Percentiles rank a stretch among this genome's conserved stretches.
Evolutionary conservation across 2,888 invertebrate genomes (phyloP).

Genomic region (Eupithecia tripunctaria): DNA sequence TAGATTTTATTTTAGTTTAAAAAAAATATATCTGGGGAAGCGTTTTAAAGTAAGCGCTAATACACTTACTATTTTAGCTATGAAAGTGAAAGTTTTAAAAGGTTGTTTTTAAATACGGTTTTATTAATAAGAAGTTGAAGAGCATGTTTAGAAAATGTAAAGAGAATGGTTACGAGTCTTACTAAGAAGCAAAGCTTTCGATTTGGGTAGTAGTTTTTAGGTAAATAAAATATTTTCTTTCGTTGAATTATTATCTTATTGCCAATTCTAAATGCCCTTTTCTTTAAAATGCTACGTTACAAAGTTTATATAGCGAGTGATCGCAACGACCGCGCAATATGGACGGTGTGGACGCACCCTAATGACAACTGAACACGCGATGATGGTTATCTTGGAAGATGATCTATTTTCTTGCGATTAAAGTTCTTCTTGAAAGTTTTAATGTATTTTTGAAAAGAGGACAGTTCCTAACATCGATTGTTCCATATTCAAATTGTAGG

Average conservation of each 20-base stretch:
- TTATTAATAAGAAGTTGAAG: too few relatives aligned
- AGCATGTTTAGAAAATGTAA: too few relatives aligned
- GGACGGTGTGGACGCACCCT: conserved; percentile 62
- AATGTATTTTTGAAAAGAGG: neutral
- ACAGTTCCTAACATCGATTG: neutral
- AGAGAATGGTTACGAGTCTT: too few relatives aligned
- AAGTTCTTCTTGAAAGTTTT: conserved; percentile 27
- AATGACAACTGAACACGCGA: conserved; percentile 67
- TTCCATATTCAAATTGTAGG: neutral
- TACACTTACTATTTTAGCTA: neutral
- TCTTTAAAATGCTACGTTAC: neutral
- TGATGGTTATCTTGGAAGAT: conserved; percentile 61
- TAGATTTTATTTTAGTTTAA: neutral
- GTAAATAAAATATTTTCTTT: too few relatives aligned
- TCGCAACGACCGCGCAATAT: conserved; percentile 52
- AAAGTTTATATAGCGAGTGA: conserved; percentile 38
- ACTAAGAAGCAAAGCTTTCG: too few relatives aligned
- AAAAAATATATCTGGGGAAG: neutral
- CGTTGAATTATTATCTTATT: neutral
- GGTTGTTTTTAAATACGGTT: too few relatives aligned
- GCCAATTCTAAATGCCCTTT: conserved; percentile 1
- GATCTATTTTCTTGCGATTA: conserved; percentile 49
- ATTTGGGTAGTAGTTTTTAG: too few relatives aligned
- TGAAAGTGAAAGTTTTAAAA: neutral
- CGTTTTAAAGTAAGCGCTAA: neutral